Conservation (phyloP, 2,888 invertebrate species). For the Drosophila anceps region DNA sequence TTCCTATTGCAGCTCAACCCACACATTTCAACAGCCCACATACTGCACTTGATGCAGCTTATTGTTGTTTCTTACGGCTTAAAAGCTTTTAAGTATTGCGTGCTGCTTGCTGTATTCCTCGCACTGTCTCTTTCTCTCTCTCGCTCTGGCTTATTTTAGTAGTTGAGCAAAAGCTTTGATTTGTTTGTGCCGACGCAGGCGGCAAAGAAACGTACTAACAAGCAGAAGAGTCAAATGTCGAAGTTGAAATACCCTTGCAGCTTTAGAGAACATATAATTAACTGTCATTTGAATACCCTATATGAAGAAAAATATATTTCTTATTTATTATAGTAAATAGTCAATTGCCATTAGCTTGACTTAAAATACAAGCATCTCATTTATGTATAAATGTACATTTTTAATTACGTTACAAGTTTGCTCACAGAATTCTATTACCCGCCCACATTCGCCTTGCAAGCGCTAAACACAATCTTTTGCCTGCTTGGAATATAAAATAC, state of each 20-base stretch:
- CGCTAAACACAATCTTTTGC: background rate
- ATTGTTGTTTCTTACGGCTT: conserved; percentile 25
- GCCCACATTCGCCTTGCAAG: background rate
- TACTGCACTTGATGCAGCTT: conserved; percentile 8
- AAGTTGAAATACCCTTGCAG: conserved; percentile 8
- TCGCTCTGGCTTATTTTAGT: too few relatives aligned
- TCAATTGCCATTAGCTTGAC: background rate
- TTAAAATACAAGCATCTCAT: background rate
- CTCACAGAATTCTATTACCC: background rate
- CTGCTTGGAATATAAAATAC: background rate
- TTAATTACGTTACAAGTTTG: background rate
- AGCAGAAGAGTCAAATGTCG: background rate
- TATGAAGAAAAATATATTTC: background rate
- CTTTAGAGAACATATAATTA: background rate
- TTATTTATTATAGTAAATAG: background rate
- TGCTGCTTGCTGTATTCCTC: background rate
- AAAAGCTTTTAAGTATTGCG: conserved; percentile 42
- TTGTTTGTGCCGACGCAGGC: conserved; percentile 13
- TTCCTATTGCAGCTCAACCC: background rate
- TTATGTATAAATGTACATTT: background rate
- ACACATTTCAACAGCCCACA: background rate
- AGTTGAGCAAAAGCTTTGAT: conserved; percentile 43
- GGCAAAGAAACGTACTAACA: conserved; percentile 5
- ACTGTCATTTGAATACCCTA: background rate
- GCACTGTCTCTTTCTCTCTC: conserved; percentile 1